Base-by-base conservation (phyloP, 2,797 vertebrate species). In the Hyperoplus lanceolatus region DNA sequence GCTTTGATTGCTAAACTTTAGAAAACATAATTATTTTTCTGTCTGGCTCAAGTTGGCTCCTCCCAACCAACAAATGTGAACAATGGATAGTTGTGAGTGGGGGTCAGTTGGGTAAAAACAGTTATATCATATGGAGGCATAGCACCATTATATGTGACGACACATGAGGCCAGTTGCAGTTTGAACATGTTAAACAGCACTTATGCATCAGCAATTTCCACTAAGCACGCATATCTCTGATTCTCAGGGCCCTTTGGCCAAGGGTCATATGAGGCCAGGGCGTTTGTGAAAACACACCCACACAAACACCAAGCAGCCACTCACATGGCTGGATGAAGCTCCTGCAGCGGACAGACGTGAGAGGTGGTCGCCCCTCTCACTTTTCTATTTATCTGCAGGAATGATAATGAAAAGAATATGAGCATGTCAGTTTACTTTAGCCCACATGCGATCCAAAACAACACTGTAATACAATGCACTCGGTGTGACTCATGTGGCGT, bases 371-470 rank as follows among this genome's bases (percentile, higher is more conserved):
- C 62, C 48, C 29, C 29, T 78, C 75, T 82, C 78, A 70, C 46
- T 79, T 88, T 90, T 85, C 81, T 86, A 84, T 89, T 90, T 86
- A 86, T 84, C 83, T 75, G 46, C 57, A 48, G 65, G 29, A 73
- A 83, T 70, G 73, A 87, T 85, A 83, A 89, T 89, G 77, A 80
- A 55, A 89, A 84, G 74, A 84, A 88, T 82, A 87, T 38, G 64
- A 86, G 68, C 77, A 62, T 46, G 75, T 74, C 77, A 60, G 87
- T 90, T 92, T 88, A 90, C 87, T 83, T 77, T 75, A 89, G 77
- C 73, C 75, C 83, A 59, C 91, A 87, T 85, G 86, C 77, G 53
- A 85, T 75, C 83, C 80, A 79, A 90, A 83, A 80, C 84, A 88
- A 79, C 66, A 77, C 68, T 79, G 83, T 81, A 81, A 83, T 79